A percentile compares a stretch with the other conserved stretches of the same genome.
Conservation (phyloP, 2,888 invertebrate species). For the Hofmannophila pseudospretella region DNA sequence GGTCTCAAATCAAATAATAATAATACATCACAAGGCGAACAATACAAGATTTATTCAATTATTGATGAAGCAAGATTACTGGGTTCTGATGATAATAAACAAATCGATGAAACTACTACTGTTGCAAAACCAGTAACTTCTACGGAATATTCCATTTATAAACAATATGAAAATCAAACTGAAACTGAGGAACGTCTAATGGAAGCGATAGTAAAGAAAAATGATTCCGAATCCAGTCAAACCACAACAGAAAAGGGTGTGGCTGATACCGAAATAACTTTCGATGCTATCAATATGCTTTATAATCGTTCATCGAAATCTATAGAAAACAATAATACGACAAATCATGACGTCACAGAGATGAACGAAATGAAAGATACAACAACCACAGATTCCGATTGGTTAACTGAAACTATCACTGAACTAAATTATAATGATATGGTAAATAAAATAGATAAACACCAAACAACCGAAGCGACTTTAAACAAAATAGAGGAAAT, state of each 20-base stretch:
- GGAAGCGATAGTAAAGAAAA: constrained; percentile 31
- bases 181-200: constrained; percentile 35
- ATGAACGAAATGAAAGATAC: constrained; percentile 16
- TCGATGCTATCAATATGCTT: constrained; percentile 52
- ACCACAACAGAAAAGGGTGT: constrained; percentile 14
- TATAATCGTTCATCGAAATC: constrained; percentile 60
- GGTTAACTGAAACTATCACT: constrained; percentile 55
- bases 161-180: constrained; percentile 23
- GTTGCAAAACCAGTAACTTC: constrained; percentile 21
- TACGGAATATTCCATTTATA: constrained; percentile 32
- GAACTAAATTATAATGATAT: constrained; percentile 50
- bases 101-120: constrained; percentile 9
- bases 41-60: constrained; percentile 18
- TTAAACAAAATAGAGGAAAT: constrained; percentile 46
- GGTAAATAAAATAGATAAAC: constrained; percentile 42
- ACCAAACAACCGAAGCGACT: constrained; percentile 41
- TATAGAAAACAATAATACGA: constrained; percentile 29
- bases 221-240: constrained; percentile 18
- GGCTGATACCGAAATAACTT: constrained; percentile 46
- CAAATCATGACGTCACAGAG: constrained; percentile 18
- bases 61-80: constrained; percentile 21
- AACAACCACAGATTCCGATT: constrained; percentile 49
- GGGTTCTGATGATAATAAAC: constrained; percentile 16
- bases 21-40: background rate
- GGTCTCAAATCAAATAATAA: background rate